Conservation (phyloP, 2,888 invertebrate genomes). For the Eilema caniola region DNA sequence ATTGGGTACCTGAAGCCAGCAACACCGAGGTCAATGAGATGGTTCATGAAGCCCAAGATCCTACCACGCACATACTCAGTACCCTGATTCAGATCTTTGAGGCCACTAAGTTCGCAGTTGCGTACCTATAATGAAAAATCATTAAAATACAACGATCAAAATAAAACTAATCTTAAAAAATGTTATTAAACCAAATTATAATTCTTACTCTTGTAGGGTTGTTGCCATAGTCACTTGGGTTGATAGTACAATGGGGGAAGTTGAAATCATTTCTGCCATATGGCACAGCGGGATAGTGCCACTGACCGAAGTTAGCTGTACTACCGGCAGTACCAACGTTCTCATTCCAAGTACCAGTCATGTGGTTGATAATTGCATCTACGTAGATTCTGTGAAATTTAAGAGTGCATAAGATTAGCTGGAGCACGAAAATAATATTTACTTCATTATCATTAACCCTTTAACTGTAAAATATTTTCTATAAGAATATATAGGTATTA, state of each 20-base stretch:
- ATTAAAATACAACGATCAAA: not conserved
- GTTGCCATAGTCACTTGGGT: constrained; percentile 90
- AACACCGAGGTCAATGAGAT: constrained; percentile 90
- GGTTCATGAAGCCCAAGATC: constrained; percentile 89
- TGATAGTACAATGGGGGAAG: constrained; percentile 86
- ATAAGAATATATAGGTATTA: too few species aligned
- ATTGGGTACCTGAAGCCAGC: constrained; percentile 91
- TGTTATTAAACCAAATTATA: not conserved
- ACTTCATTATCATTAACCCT: not conserved
- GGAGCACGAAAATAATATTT: not conserved
- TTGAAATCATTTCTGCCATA: constrained; percentile 91
- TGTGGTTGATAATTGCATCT: constrained; percentile 95
- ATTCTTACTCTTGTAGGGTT: constrained; percentile 78
- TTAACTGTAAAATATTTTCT: too few species aligned
- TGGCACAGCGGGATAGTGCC: constrained; percentile 89
- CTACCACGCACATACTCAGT: constrained; percentile 88
- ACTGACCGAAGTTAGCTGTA: constrained; percentile 82
- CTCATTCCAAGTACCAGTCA: constrained; percentile 88
- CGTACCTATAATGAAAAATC: constrained; percentile 79
- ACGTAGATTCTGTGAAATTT: constrained; percentile 90
- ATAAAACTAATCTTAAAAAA: not conserved
- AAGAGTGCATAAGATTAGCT: not conserved
- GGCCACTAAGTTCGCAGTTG: constrained; percentile 89
- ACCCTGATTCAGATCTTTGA: constrained; percentile 90
- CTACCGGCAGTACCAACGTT: constrained; percentile 89